Base-by-base conservation (phyloP, 2,113 vertebrate genomes). In the Canis aureus region DNA sequence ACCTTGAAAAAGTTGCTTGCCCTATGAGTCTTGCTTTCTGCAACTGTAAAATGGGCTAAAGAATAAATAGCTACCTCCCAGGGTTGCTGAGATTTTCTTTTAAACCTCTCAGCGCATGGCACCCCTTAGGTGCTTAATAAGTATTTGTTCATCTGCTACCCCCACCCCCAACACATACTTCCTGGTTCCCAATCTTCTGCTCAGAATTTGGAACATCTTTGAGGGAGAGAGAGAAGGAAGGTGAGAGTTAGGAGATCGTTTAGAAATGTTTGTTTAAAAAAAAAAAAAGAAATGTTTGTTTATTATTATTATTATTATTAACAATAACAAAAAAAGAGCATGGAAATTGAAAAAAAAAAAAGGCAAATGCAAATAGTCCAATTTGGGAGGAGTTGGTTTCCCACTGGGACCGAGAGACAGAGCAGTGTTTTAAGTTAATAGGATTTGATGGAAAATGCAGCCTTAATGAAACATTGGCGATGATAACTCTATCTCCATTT, bases 371-470 rank as follows among this genome's bases (percentile, higher is more conserved):
- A 83, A 97, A 91, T 53, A 53, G 4, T 95, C 89, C 92, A 13
- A 91, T 97, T 35, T 82, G 27, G 51, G 20, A 95, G 38, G 57
- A 88, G 90, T 81, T 98, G 74, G 82, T 81, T 76, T 96, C 92
- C 66, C 57, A 55, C 23, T 35, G 20, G 19, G 32, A 95, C 16
- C 94, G 89, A 88, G 60, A 73, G 23, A 94, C 55, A 97, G 66
- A 95, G 32, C 82, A 95, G 32, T 95, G 38, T 97, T 98, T 98
- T 98, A 95, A 2, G 0, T 97, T 98, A 97, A 97, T 93, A 59
- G 79, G 10, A 94, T 82, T 97, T 35, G 82, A 11, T 93, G 94
- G 35, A 81, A 98, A 98, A 95, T 88, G 66, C 43, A 96, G 32
- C 67, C 95, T 95, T 96, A 93, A 27, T 97, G 90, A 98, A 94